A percentile compares a stretch with the other conserved stretches of the same genome.
Conservation (phyloP, 2,113 vertebrate genomes). For the Notechis scutatus region DNA sequence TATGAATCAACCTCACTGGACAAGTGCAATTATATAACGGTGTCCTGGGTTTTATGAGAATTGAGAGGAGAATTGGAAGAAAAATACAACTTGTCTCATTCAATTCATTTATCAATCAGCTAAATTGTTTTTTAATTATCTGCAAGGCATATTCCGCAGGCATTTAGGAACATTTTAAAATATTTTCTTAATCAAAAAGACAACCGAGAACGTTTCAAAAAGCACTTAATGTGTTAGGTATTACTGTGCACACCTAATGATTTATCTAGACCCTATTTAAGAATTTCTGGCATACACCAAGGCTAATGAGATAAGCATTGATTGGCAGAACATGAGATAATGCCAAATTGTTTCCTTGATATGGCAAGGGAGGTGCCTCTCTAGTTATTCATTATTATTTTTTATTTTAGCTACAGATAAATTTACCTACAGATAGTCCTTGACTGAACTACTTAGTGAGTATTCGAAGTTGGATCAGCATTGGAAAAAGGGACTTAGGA, state of each 20-base stretch:
- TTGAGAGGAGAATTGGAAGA: background rate
- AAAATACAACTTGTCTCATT: background rate
- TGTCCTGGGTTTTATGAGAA: background rate
- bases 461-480: background rate
- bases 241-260: background rate
- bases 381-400: background rate
- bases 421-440: background rate
- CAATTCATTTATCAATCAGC: background rate
- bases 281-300: background rate
- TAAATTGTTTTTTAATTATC: background rate
- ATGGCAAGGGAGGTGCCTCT: background rate
- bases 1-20: background rate
- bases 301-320: background rate
- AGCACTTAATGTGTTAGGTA: background rate
- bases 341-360: conserved; percentile 11
- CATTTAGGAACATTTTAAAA: background rate
- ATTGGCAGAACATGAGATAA: background rate
- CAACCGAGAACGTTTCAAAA: background rate
- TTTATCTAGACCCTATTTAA: conserved; percentile 4
- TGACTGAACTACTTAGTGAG: background rate
- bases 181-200: background rate
- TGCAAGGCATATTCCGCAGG: background rate
- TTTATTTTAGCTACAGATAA: background rate
- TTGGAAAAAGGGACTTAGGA: background rate
- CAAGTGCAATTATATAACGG: background rate